phyloP scores from a whole-genome alignment of 2,113 vertebrate genomes.

The Platanista minor region DNA sequence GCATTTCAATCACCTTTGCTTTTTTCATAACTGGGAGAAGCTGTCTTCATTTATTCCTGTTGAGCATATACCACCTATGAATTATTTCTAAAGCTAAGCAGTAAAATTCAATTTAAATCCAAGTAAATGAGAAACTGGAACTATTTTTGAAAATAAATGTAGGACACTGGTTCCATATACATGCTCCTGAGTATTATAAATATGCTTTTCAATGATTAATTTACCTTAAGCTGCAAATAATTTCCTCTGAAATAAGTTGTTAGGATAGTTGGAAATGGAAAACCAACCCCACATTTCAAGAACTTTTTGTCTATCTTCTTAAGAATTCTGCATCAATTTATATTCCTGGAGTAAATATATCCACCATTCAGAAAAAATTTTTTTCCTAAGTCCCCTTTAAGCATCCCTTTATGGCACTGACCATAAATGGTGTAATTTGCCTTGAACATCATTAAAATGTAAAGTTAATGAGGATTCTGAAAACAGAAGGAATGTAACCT shows the following conservation, averaged over 20 bases:
- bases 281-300: slow-evolving; percentile 2
- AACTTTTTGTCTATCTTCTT: slow-evolving; percentile 41
- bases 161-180: slow-evolving; percentile 57
- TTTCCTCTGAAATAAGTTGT: slow-evolving; percentile 42
- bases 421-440: slow-evolving; percentile 83
- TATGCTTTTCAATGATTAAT: slow-evolving; percentile 43
- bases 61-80: slow-evolving; percentile 61
- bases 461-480: slow-evolving; percentile 95
- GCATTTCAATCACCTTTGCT: slow-evolving; percentile 64
- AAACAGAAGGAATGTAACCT: slow-evolving; percentile 92
- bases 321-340: slow-evolving; percentile 73
- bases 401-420: slow-evolving; percentile 84
- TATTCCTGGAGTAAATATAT: slow-evolving; percentile 76
- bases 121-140: slow-evolving; percentile 63
- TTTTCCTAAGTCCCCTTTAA: slow-evolving; percentile 82
- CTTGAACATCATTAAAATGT: slow-evolving; percentile 94
- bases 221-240: slow-evolving; percentile 49
- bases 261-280: slow-evolving; percentile 40
- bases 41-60: slow-evolving; percentile 65
- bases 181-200: slow-evolving; percentile 56
- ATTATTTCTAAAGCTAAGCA: slow-evolving; percentile 76
- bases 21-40: slow-evolving; percentile 64
- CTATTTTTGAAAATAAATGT: slow-evolving; percentile 71
- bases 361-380: slow-evolving; percentile 51
- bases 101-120: slow-evolving; percentile 67